Conservation (phyloP, 30 jellyfish, hydroid and myxozoan genomes). For the Aurelia coerulea region DNA sequence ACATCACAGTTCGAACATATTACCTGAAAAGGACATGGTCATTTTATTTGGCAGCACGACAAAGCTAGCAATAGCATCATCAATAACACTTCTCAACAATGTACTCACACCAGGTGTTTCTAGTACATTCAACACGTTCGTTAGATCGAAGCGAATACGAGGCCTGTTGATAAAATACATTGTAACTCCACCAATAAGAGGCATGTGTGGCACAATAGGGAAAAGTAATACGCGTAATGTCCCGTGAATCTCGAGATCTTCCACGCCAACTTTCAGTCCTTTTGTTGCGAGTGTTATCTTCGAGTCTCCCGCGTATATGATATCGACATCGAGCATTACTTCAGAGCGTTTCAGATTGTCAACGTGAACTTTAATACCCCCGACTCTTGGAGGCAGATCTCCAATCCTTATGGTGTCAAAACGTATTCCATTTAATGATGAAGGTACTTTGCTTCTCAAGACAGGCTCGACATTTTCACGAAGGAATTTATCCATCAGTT, state of each 20-base stretch:
- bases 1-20: too few species aligned
- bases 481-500: slow-evolving; percentile 38
- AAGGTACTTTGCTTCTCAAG: slow-evolving; percentile 60
- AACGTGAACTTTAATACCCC: slow-evolving; percentile 70
- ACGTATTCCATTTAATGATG: slow-evolving; percentile 61
- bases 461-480: slow-evolving; percentile 74
- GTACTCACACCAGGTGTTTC: slow-evolving; percentile 79
- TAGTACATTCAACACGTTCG: slow-evolving; percentile 66
- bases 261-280: slow-evolving; percentile 79
- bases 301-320: slow-evolving; percentile 76
- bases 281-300: slow-evolving; percentile 59
- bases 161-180: slow-evolving; percentile 81
- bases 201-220: slow-evolving; percentile 68
- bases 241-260: slow-evolving; percentile 72
- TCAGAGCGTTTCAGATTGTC: slow-evolving; percentile 69
- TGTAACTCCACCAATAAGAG: slow-evolving; percentile 70
- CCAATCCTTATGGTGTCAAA: slow-evolving; percentile 74
- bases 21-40: slow-evolving; percentile 56
- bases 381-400: slow-evolving; percentile 75
- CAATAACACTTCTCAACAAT: slow-evolving; percentile 44
- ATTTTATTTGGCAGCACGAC: slow-evolving; percentile 74
- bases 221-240: slow-evolving; percentile 62
- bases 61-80: slow-evolving; percentile 64
- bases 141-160: slow-evolving; percentile 54
- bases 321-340: slow-evolving; percentile 64